Percentiles rank a stretch among this genome's conserved stretches.
Evolutionary conservation across 2,113 vertebrate genomes (phyloP).

Genomic region (Paracanthobrama guichenoti): DNA sequence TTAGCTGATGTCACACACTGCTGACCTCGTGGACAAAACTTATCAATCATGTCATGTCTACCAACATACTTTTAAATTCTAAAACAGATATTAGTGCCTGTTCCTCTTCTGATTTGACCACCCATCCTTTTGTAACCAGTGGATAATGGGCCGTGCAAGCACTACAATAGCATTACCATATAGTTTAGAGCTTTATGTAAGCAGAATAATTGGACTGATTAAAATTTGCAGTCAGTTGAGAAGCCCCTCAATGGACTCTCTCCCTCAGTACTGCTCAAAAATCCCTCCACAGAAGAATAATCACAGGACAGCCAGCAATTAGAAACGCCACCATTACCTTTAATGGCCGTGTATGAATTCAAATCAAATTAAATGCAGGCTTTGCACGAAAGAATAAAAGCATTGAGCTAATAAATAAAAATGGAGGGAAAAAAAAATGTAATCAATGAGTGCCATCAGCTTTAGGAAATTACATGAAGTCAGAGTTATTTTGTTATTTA

Average conservation of each 20-base stretch:
- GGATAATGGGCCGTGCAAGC: conserved; percentile 30
- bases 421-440: not conserved
- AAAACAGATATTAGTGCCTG: conserved; percentile 31
- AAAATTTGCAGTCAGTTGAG: conserved; percentile 40
- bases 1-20: not conserved
- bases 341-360: conserved; percentile 11
- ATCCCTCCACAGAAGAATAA: conserved; percentile 42
- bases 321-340: conserved; percentile 25
- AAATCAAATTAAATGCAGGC: conserved; percentile 8
- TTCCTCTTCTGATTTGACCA: conserved; percentile 34
- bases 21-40: not conserved
- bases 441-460: not conserved
- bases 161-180: conserved; percentile 52
- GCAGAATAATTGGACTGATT: conserved; percentile 41
- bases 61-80: conserved; percentile 22
- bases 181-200: conserved; percentile 48
- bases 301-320: conserved; percentile 47
- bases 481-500: not conserved
- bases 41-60: conserved; percentile 26
- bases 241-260: conserved; percentile 35
- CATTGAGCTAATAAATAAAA: conserved; percentile 2
- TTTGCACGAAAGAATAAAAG: not conserved
- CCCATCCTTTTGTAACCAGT: conserved; percentile 25
- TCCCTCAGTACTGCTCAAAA: conserved; percentile 14
- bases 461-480: not conserved